Percentiles rank a stretch among this genome's conserved stretches.
Evolutionary conservation across 1,140 invertebrate genomes (phyloP).

Genomic region (Drosophila elegans): DNA sequence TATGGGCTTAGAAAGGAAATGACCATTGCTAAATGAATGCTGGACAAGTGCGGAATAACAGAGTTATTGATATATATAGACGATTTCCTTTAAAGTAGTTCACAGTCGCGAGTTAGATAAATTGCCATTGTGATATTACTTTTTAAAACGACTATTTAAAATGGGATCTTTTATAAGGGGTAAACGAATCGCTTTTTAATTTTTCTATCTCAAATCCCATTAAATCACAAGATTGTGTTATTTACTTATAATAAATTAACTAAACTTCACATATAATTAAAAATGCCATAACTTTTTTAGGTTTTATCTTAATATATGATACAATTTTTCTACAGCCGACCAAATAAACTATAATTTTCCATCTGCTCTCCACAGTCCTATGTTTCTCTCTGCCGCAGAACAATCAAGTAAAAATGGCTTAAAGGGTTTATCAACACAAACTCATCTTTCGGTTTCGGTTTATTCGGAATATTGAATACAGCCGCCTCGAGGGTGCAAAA

Average conservation of each 20-base stretch:
- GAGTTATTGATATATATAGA: constrained; percentile 39
- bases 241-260: too few relatives aligned
- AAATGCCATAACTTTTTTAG: not conserved
- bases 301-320: not conserved
- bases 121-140: too few relatives aligned
- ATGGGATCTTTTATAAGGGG: too few relatives aligned
- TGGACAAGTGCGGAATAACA: constrained; percentile 4
- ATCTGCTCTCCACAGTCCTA: constrained; percentile 4
- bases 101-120: too few relatives aligned
- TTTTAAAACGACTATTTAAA: too few relatives aligned
- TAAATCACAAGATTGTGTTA: too few relatives aligned
- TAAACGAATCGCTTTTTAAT: too few relatives aligned
- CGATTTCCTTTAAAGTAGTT: constrained; percentile 20
- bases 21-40: constrained; percentile 63
- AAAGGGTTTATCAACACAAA: constrained; percentile 68
- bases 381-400: constrained; percentile 26
- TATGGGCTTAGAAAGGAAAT: constrained; percentile 69
- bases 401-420: constrained; percentile 74
- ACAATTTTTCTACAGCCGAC: too few relatives aligned
- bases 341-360: too few relatives aligned
- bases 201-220: too few relatives aligned
- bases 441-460: constrained; percentile 60
- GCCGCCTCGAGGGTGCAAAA: constrained; percentile 73
- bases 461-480: constrained; percentile 68
- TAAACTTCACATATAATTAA: too few relatives aligned